These are phyloP conservation scores for Drosophila anomelani DNA, from an alignment of 2,888 invertebrate species.

Conservation along the genomic window DNA sequence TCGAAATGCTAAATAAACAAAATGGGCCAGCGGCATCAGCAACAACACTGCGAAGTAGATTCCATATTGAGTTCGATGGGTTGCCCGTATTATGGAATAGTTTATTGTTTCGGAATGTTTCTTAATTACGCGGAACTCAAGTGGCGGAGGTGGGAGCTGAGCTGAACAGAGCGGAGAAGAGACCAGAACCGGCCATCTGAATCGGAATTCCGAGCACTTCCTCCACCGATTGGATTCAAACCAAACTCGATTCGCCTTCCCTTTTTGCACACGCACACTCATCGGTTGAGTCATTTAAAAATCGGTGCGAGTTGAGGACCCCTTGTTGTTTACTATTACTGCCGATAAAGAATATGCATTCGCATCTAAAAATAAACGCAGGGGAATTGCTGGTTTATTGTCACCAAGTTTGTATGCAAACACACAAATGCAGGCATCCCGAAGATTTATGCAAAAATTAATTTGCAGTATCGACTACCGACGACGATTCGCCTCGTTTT, in stretches of 20 bases:
- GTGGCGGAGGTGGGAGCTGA: conserved; percentile 54
- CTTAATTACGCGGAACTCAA: conserved; percentile 78
- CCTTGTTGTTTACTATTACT: conserved; percentile 48
- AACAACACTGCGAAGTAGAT: conserved; percentile 30
- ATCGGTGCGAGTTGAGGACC: conserved; percentile 29
- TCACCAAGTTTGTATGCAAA: conserved; percentile 41
- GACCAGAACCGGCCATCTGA: conserved; percentile 37
- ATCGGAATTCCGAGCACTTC: conserved; percentile 72
- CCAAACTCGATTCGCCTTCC: conserved; percentile 37
- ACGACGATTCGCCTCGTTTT: conserved; percentile 22
- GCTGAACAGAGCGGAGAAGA: background rate
- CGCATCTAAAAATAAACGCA: conserved; percentile 37
- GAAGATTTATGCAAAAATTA: conserved; percentile 73
- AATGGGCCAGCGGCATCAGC: conserved; percentile 38
- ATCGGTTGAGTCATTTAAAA: conserved; percentile 40
- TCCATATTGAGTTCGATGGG: conserved; percentile 67
- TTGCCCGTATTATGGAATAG: conserved; percentile 55
- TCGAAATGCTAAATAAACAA: conserved; percentile 52
- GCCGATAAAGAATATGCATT: conserved; percentile 66
- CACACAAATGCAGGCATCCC: conserved; percentile 35
- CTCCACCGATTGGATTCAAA: conserved; percentile 48
- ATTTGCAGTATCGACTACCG: conserved; percentile 48
- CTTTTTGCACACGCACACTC: conserved; percentile 37
- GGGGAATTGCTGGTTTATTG: conserved; percentile 27
- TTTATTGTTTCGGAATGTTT: conserved; percentile 77